Evolutionary conservation across 2,888 invertebrate genomes (phyloP).

Genomic region (Magallana nippona): DNA sequence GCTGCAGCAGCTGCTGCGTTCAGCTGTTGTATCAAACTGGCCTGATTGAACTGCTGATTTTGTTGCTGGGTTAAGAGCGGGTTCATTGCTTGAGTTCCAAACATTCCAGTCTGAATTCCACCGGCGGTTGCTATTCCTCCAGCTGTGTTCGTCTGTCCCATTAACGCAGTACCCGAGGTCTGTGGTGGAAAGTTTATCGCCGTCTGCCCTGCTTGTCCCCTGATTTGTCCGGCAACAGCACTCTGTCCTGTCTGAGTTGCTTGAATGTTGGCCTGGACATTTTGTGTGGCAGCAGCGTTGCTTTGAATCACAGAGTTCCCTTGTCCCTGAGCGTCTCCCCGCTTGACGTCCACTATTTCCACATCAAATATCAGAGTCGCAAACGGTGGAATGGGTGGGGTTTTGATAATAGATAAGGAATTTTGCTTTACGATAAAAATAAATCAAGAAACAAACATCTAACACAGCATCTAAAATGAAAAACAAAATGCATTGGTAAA

Average conservation of each 20-base stretch:
- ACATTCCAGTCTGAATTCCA: background rate
- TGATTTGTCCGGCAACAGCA: slow-evolving; percentile 87
- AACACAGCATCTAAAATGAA: too few species aligned
- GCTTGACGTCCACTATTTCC: slow-evolving; percentile 89
- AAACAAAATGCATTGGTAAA: too few species aligned
- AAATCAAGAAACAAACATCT: too few species aligned
- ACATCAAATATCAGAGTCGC: slow-evolving; percentile 97
- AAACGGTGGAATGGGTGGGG: slow-evolving; percentile 91
- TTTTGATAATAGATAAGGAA: background rate
- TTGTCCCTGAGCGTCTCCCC: background rate
- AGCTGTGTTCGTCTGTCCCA: background rate
- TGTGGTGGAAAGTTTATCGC: slow-evolving; percentile 76
- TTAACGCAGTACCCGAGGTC: background rate
- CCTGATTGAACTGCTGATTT: background rate
- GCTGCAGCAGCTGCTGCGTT: slow-evolving; percentile 16
- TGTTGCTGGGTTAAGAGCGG: background rate
- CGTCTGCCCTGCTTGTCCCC: slow-evolving; percentile 95
- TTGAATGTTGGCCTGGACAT: slow-evolving; percentile 7
- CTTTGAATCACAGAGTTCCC: background rate
- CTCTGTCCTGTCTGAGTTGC: background rate
- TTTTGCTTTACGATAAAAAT: too few species aligned
- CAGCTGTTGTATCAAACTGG: slow-evolving; percentile 6
- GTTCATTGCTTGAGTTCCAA: slow-evolving; percentile 8
- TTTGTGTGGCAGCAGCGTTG: background rate
- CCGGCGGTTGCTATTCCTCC: slow-evolving; percentile 2